These are phyloP conservation scores for Sciaenops ocellatus DNA, from an alignment of 2,797 vertebrate species.

Conservation along the genomic window DNA sequence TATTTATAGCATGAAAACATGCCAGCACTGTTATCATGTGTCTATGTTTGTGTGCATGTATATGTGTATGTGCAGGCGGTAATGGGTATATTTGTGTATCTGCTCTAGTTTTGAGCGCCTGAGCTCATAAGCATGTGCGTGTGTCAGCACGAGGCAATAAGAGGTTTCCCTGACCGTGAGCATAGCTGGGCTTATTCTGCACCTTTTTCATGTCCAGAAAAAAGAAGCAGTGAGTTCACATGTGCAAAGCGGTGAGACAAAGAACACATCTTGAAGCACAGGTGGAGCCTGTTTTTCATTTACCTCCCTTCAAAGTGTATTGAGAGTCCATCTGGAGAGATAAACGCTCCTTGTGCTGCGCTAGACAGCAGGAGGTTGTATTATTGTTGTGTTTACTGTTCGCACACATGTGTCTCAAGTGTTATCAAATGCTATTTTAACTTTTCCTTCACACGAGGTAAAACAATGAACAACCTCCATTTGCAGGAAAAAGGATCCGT, in stretches of 20 bases:
- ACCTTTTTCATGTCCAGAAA: constrained; percentile 23
- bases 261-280: constrained; percentile 35
- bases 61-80: constrained; percentile 26
- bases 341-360: constrained; percentile 34
- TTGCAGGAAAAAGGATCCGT: constrained; percentile 61
- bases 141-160: constrained; percentile 57
- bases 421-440: constrained; percentile 74
- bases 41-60: constrained; percentile 48
- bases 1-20: constrained; percentile 75
- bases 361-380: constrained; percentile 37
- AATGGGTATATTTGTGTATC: constrained; percentile 57
- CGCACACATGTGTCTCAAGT: constrained; percentile 43
- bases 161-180: constrained; percentile 46
- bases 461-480: constrained; percentile 68
- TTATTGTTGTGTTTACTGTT: constrained; percentile 51
- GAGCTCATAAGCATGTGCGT: constrained; percentile 29
- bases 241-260: constrained; percentile 19
- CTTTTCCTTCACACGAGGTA: constrained; percentile 60
- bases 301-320: constrained; percentile 33
- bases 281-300: constrained; percentile 51
- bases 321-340: constrained; percentile 44
- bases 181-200: constrained; percentile 21
- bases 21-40: constrained; percentile 59
- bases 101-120: constrained; percentile 49
- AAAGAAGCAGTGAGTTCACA: constrained; percentile 18